Percentiles rank a stretch among this genome's conserved stretches.
These are phyloP conservation scores for Drosophila infuscata DNA, from an alignment of 2,888 invertebrate species.

Conservation along the genomic window DNA sequence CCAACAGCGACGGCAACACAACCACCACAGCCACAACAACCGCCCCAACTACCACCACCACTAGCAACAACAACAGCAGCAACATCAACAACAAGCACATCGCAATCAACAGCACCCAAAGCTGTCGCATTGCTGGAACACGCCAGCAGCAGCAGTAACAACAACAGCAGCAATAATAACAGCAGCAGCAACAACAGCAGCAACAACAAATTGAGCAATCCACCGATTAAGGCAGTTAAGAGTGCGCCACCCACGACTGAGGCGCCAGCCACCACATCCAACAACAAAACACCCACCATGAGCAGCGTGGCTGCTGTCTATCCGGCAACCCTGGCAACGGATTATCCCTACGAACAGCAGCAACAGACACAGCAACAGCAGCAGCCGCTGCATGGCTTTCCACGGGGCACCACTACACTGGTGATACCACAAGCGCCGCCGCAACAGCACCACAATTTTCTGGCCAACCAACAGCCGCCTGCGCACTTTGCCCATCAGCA, in stretches of 20 bases:
- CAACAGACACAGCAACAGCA: slow-evolving; percentile 49
- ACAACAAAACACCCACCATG: slow-evolving; percentile 65
- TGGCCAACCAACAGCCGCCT: slow-evolving; percentile 48
- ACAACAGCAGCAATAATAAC: slow-evolving; percentile 36
- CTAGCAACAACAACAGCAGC: slow-evolving; percentile 24
- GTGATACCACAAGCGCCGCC: slow-evolving; percentile 70
- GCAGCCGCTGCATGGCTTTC: slow-evolving; percentile 51
- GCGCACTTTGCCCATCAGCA: slow-evolving; percentile 55
- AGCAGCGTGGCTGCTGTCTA: slow-evolving; percentile 60
- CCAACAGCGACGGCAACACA: background rate
- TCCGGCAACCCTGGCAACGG: slow-evolving; percentile 58
- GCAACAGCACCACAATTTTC: slow-evolving; percentile 56
- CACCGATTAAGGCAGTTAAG: slow-evolving; percentile 73
- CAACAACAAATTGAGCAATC: slow-evolving; percentile 64
- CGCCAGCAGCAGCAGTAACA: slow-evolving; percentile 29
- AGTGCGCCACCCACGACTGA: slow-evolving; percentile 69
- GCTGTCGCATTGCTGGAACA: slow-evolving; percentile 33
- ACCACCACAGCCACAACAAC: background rate
- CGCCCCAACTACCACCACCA: slow-evolving; percentile 17
- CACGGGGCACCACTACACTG: slow-evolving; percentile 55
- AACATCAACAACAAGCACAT: slow-evolving; percentile 14
- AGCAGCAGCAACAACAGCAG: slow-evolving; percentile 21
- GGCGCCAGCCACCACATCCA: slow-evolving; percentile 68
- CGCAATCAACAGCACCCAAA: slow-evolving; percentile 38
- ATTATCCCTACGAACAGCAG: slow-evolving; percentile 65